These are phyloP conservation scores for Eleginops maclovinus DNA, from an alignment of 2,113 vertebrate genomes.

Conservation along the genomic window DNA sequence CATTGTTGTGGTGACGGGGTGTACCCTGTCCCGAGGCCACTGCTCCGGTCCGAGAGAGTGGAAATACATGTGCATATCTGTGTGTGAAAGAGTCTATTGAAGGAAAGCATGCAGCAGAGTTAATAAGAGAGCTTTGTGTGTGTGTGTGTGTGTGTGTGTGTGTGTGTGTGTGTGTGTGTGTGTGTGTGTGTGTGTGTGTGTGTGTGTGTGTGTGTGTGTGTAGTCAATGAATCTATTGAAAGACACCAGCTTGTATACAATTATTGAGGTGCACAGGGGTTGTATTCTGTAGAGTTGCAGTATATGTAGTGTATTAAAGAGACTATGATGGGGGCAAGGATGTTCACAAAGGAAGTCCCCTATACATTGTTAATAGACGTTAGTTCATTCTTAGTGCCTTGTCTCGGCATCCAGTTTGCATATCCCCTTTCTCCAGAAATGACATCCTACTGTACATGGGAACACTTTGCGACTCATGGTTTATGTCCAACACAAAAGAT, in stretches of 20 bases:
- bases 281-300: not conserved
- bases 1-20: slow-evolving; percentile 37
- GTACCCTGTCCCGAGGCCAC: slow-evolving; percentile 58
- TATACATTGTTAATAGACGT: slow-evolving; percentile 6
- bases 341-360: slow-evolving; percentile 32
- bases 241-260: slow-evolving; percentile 15
- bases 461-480: not conserved
- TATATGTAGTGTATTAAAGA: not conserved
- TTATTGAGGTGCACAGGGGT: not conserved
- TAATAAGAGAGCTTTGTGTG: slow-evolving; percentile 45
- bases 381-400: not conserved
- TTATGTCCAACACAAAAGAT: not conserved
- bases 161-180: slow-evolving; percentile 41
- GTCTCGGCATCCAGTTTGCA: not conserved
- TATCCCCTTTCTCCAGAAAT: not conserved
- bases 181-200: slow-evolving; percentile 24
- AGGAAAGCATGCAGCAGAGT: slow-evolving; percentile 19
- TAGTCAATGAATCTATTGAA: slow-evolving; percentile 49
- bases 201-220: not conserved
- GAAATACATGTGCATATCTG: slow-evolving; percentile 9
- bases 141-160: slow-evolving; percentile 41
- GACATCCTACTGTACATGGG: not conserved
- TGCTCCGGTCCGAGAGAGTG: slow-evolving; percentile 20
- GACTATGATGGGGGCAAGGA: not conserved
- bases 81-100: slow-evolving; percentile 68